Conservation (phyloP, 92 coral and sea anemone species). For the Diadumene lineata region DNA sequence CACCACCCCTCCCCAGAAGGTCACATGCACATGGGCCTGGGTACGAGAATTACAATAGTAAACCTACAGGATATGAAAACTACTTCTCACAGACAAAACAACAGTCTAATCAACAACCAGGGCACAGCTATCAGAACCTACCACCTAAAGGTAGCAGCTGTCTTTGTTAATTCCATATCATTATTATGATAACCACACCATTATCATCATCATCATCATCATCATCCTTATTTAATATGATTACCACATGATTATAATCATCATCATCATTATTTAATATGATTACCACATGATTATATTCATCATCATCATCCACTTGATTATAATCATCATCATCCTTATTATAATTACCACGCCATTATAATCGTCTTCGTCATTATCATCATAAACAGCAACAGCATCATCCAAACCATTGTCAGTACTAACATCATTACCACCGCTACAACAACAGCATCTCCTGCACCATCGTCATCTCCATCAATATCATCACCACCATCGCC, state of each 20-base stretch:
- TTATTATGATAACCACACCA: background rate
- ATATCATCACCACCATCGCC: background rate
- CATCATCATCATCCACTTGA: background rate
- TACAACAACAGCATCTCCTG: background rate
- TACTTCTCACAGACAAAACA: conserved; percentile 2
- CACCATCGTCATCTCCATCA: background rate
- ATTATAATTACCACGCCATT: no score
- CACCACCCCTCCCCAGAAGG: background rate
- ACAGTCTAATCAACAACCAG: background rate
- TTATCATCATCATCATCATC: background rate
- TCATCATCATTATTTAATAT: background rate
- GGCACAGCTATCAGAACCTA: conserved; percentile 30
- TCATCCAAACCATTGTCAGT: no score
- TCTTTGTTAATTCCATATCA: background rate
- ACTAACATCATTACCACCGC: no score
- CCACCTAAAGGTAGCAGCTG: conserved; percentile 22
- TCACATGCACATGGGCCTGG: background rate
- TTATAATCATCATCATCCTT: background rate
- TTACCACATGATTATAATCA: background rate
- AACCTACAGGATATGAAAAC: conserved; percentile 10
- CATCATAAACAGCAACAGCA: no score
- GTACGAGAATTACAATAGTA: conserved; percentile 13
- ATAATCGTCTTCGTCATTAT: no score
- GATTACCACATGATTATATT: background rate
- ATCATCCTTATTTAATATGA: background rate